These are phyloP conservation scores for Hestina assimilis DNA, from an alignment of 1,140 invertebrate genomes.

Conservation along the genomic window DNA sequence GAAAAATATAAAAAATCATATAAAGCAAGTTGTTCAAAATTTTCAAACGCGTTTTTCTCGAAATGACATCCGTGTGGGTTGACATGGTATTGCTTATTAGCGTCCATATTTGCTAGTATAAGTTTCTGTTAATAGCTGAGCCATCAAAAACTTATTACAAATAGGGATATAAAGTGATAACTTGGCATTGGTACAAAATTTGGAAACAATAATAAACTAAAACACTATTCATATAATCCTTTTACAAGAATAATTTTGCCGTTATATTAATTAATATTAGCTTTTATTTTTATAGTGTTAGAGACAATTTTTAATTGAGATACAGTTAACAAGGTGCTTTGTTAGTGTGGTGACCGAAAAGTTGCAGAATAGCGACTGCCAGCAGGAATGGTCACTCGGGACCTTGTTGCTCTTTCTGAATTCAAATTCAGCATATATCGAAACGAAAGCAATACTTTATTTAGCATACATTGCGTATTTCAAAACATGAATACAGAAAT, in stretches of 20 bases:
- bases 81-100: too few species aligned
- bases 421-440: conserved; percentile 9
- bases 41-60: too few species aligned
- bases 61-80: too few species aligned
- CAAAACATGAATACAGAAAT: background rate
- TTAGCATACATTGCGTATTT: conserved; percentile 6
- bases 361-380: conserved; percentile 9
- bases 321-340: background rate
- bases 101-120: too few species aligned
- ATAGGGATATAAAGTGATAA: too few species aligned
- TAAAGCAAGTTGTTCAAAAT: too few species aligned
- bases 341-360: conserved; percentile 1
- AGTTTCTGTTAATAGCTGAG: too few species aligned
- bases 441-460: background rate
- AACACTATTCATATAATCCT: background rate
- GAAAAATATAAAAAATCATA: too few species aligned
- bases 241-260: background rate
- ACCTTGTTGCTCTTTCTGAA: conserved; percentile 16
- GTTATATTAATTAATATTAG: background rate
- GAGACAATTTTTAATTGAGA: background rate
- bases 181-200: conserved; percentile 4
- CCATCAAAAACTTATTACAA: too few species aligned
- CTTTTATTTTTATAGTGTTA: background rate
- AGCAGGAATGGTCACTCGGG: conserved; percentile 20
- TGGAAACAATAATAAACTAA: background rate